Conservation (phyloP, 2,888 invertebrate species). For the Nomada lathburiana region DNA sequence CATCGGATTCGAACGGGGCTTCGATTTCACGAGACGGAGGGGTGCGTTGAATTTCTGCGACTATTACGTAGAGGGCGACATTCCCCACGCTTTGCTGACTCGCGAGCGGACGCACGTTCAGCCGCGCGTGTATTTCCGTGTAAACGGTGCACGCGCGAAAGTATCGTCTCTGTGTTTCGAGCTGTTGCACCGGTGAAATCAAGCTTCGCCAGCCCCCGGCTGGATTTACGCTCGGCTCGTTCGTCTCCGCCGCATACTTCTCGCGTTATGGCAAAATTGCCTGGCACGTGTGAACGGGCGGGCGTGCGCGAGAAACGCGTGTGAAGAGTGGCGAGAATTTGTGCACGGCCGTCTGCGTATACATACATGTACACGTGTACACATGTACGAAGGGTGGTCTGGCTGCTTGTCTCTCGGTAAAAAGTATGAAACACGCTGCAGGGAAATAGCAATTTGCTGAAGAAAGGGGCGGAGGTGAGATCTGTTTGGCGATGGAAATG, state of each 20-base stretch:
- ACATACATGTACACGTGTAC: not conserved
- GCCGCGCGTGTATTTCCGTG: slow-evolving; percentile 59
- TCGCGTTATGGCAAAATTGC: slow-evolving; percentile 48
- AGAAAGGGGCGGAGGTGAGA: not conserved
- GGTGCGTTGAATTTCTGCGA: slow-evolving; percentile 45
- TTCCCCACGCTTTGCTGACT: slow-evolving; percentile 67
- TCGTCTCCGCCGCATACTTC: slow-evolving; percentile 43
- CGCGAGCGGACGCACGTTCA: slow-evolving; percentile 50
- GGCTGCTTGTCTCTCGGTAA: slow-evolving; percentile 7
- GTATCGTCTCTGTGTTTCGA: slow-evolving; percentile 38
- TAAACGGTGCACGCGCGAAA: slow-evolving; percentile 56
- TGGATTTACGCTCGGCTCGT: slow-evolving; percentile 15
- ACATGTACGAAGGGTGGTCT: not conserved
- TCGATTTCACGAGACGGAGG: slow-evolving; percentile 55
- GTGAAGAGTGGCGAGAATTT: slow-evolving; percentile 13
- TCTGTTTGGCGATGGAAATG: not conserved
- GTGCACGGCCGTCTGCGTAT: not conserved
- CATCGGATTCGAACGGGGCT: slow-evolving; percentile 29
- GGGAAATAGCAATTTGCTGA: slow-evolving; percentile 23
- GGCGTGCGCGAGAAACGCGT: slow-evolving; percentile 10
- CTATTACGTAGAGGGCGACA: slow-evolving; percentile 57
- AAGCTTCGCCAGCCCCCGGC: slow-evolving; percentile 1
- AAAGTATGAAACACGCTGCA: slow-evolving; percentile 2
- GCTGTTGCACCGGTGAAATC: slow-evolving; percentile 29
- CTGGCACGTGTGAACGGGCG: slow-evolving; percentile 46